These are phyloP conservation scores for Meteorus colon DNA, from an alignment of 2,888 invertebrate species.

Conservation along the genomic window DNA sequence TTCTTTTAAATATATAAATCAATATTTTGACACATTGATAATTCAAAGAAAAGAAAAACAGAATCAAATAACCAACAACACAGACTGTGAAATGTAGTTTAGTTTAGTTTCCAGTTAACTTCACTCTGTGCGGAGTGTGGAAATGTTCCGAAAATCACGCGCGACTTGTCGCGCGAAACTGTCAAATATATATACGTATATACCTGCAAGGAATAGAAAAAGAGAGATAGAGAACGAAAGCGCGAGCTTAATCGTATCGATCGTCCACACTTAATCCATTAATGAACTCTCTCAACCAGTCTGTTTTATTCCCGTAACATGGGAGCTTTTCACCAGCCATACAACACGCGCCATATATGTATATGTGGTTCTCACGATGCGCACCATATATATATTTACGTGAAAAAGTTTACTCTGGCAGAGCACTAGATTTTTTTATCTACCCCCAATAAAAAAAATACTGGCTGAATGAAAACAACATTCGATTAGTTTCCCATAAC, in stretches of 20 bases:
- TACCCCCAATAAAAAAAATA: no score
- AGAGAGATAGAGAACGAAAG: slow-evolving; percentile 13
- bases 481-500: no score
- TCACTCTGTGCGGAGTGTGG: background rate
- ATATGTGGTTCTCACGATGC: background rate
- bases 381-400: background rate
- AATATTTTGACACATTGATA: background rate
- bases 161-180: background rate
- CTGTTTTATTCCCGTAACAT: slow-evolving; percentile 58
- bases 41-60: background rate
- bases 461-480: no score
- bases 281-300: slow-evolving; percentile 63
- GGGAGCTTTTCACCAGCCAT: slow-evolving; percentile 54
- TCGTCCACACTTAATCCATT: slow-evolving; percentile 66
- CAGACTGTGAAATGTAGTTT: background rate
- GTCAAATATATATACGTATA: background rate
- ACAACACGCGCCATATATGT: slow-evolving; percentile 13
- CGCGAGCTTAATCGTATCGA: slow-evolving; percentile 62
- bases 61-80: background rate
- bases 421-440: no score
- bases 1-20: no score
- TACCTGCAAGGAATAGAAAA: background rate
- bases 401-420: no score
- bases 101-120: slow-evolving; percentile 2
- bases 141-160: background rate